These are phyloP conservation scores for Whitmania pigra DNA, from an alignment of 1,140 invertebrate genomes.

Conservation along the genomic window DNA sequence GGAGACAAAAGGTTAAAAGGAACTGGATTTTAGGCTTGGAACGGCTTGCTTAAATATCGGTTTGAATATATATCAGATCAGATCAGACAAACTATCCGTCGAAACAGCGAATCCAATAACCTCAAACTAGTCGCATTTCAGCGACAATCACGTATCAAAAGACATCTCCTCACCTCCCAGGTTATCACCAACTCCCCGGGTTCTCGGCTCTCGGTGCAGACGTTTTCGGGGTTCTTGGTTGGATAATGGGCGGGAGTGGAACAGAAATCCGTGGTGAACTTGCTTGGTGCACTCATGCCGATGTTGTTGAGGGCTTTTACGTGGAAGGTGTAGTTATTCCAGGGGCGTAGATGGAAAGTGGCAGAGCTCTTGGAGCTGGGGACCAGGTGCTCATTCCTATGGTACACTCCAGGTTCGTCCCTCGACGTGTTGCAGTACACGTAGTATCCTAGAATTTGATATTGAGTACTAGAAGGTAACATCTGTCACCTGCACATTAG, in stretches of 20 bases:
- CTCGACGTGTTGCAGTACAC: slow-evolving; percentile 91
- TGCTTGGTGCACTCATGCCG: slow-evolving; percentile 71
- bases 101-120: too few species aligned
- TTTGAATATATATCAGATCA: neutral
- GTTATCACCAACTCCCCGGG: slow-evolving; percentile 80
- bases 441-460: slow-evolving; percentile 63
- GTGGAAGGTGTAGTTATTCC: slow-evolving; percentile 91
- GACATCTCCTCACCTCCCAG: slow-evolving; percentile 58
- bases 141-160: too few species aligned
- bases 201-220: slow-evolving; percentile 70
- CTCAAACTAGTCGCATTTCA: too few species aligned
- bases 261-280: slow-evolving; percentile 60
- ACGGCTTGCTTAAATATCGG: neutral
- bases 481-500: too few species aligned
- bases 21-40: too few species aligned
- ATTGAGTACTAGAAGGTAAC: too few species aligned
- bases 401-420: slow-evolving; percentile 55
- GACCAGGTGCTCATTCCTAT: neutral
- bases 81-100: too few species aligned
- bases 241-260: slow-evolving; percentile 76
- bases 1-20: neutral
- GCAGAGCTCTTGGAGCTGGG: neutral
- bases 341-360: slow-evolving; percentile 48
- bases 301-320: slow-evolving; percentile 87
- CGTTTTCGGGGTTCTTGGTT: slow-evolving; percentile 83